A percentile compares a stretch with the other conserved stretches of the same genome.
These are phyloP conservation scores for Tenebrio molitor DNA, from an alignment of 1,140 invertebrate species.

Conservation along the genomic window DNA sequence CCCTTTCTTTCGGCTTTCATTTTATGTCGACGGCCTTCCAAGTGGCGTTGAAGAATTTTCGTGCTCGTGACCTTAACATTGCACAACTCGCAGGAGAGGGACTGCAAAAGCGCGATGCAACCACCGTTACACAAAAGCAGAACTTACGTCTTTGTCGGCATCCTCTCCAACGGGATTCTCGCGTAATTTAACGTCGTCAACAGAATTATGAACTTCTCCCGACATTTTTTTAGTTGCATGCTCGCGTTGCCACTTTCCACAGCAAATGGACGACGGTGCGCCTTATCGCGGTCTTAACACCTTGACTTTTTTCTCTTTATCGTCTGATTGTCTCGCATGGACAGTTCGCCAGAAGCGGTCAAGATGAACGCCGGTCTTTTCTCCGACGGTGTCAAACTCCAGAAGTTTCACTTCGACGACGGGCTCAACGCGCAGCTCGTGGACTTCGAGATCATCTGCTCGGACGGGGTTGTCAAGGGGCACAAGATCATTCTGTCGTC, in stretches of 20 bases:
- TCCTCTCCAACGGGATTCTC: slow-evolving; percentile 7
- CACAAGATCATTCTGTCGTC: slow-evolving; percentile 6
- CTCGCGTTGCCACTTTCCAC: neutral
- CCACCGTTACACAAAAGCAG: too few species aligned
- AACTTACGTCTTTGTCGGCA: slow-evolving; percentile 7
- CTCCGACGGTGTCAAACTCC: neutral
- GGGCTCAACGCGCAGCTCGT: neutral
- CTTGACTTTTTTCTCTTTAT: neutral
- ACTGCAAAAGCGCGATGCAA: slow-evolving; percentile 50
- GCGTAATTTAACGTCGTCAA: slow-evolving; percentile 49
- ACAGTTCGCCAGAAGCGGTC: neutral
- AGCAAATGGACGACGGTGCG: neutral
- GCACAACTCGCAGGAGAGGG: slow-evolving; percentile 61
- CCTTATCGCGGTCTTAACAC: neutral
- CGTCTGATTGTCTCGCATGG: neutral
- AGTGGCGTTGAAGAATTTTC: slow-evolving; percentile 62
- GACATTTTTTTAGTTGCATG: slow-evolving; percentile 45
- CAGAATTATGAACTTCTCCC: slow-evolving; percentile 51
- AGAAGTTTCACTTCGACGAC: neutral
- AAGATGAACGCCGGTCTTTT: slow-evolving; percentile 13
- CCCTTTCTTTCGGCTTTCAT: slow-evolving; percentile 62
- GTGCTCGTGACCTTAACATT: slow-evolving; percentile 62
- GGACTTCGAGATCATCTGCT: neutral
- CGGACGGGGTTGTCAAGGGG: neutral
- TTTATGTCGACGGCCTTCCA: slow-evolving; percentile 62